phyloP scores from a whole-genome alignment of 2,113 vertebrate species.

The Triplophysa siluroides region DNA sequence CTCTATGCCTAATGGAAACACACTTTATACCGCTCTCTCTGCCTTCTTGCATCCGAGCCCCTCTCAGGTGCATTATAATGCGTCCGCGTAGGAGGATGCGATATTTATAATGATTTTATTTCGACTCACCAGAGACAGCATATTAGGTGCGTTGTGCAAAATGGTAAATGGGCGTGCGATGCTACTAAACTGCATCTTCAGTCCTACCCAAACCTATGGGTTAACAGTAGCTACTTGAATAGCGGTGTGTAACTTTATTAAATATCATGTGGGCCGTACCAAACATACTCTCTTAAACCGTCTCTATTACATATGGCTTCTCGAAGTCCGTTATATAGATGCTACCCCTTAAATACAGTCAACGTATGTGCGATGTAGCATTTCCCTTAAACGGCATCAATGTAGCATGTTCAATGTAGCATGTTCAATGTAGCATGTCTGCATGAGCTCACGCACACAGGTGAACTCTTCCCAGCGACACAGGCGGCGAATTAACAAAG shows the following conservation, averaged over 20 bases:
- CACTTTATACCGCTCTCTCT: not conserved
- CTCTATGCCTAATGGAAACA: constrained; percentile 19
- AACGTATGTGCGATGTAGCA: too few relatives aligned
- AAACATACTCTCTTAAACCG: too few relatives aligned
- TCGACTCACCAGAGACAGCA: not conserved
- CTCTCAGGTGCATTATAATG: not conserved
- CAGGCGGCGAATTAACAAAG: constrained; percentile 12
- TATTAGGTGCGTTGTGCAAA: not conserved
- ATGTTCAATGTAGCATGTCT: too few relatives aligned
- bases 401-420: too few relatives aligned
- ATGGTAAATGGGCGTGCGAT: not conserved
- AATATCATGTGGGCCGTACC: too few relatives aligned
- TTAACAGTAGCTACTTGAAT: too few relatives aligned
- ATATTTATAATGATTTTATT: not conserved
- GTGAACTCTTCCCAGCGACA: not conserved
- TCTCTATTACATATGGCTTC: too few relatives aligned
- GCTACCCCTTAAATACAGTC: too few relatives aligned
- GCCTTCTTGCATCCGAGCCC: not conserved
- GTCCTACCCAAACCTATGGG: too few relatives aligned
- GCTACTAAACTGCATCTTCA: not conserved
- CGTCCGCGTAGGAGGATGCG: not conserved
- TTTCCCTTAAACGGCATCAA: too few relatives aligned
- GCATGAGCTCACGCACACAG: not conserved
- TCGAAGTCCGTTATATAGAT: too few relatives aligned
- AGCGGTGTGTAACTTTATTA: too few relatives aligned